Conservation (phyloP, 2,113 vertebrate genomes). For the Globicephala melas region DNA sequence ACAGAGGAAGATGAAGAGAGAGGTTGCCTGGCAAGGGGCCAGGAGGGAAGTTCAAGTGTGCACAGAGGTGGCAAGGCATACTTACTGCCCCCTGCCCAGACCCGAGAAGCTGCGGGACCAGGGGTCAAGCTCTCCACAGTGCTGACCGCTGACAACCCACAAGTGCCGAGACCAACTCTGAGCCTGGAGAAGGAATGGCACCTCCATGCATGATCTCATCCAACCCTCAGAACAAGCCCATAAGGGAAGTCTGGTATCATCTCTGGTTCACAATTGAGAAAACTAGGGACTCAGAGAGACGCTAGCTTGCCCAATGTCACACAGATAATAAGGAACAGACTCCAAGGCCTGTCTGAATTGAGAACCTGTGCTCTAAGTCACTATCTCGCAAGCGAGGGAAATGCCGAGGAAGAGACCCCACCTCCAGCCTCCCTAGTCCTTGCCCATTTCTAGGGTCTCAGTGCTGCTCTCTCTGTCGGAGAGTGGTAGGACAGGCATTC, state of each 20-base stretch:
- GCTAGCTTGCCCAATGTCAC: neutral
- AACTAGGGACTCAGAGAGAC: neutral
- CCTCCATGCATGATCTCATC: neutral
- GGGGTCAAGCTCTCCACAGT: neutral
- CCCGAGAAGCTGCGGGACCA: neutral
- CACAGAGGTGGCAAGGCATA: neutral
- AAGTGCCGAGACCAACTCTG: neutral
- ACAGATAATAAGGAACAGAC: neutral
- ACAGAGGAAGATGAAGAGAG: neutral
- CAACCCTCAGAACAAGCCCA: neutral
- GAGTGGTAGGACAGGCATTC: neutral
- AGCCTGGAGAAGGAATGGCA: neutral
- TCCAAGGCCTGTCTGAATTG: neutral
- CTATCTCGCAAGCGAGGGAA: neutral
- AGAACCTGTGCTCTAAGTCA: neutral
- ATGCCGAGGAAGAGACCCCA: neutral
- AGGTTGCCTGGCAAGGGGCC: neutral
- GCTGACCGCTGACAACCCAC: neutral
- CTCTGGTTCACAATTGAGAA: neutral
- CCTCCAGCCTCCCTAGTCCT: neutral
- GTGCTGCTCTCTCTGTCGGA: neutral
- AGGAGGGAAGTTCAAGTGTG: neutral
- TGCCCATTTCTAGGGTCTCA: neutral
- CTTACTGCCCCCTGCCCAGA: neutral
- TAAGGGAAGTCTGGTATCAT: neutral